Evolutionary conservation across 2,797 vertebrate genomes (phyloP), one percentile per base, ranked within the genome.

Genomic region (Sylvia borin): DNA sequence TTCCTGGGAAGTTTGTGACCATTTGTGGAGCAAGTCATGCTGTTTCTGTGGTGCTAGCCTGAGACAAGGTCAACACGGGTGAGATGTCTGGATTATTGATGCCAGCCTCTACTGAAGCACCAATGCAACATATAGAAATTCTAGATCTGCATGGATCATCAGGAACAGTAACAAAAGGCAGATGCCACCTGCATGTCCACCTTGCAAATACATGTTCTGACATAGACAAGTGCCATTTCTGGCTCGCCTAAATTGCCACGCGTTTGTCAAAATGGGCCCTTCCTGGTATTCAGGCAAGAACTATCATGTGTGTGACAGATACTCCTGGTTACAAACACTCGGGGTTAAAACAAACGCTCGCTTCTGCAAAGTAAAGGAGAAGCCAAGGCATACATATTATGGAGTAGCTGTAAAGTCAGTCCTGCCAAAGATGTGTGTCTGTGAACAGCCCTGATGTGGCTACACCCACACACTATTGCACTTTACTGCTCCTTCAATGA

Each of bases 221-320:
- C 29, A 43, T 3, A 71, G 8, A 42, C 16, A 77, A 50, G 16
- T 51, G 60, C 20, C 36, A 21, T 24, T 24, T 40, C 55, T 27
- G 34, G 12, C 54, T 54, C 0, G 0, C 31, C 66, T 40, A 47
- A 75, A 47, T 5, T 42, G 38, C 24, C n/a, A 66, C 2, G 10
- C 4, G 38, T 85, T 47, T 70, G 38, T 34, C 40, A 67, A 36
- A 82, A 82, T 66, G 9, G 43, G 54, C 29, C 22, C 15, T 47
- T 45, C 16, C 34, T 27, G 32, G 14, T 29, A 24, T 53, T 32
- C 32, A 51, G 40, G 67, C 34, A 83, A 45, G 6, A 4, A 16
- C 8, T 50, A 32, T 40, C 68, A 81, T 32, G 58, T 45, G 53
- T 71, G 54, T 6, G 17, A 40, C 34, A 24, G n/a, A 43, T 20